Base-by-base conservation (phyloP, 2,888 invertebrate species). In the Furcula furcula region DNA sequence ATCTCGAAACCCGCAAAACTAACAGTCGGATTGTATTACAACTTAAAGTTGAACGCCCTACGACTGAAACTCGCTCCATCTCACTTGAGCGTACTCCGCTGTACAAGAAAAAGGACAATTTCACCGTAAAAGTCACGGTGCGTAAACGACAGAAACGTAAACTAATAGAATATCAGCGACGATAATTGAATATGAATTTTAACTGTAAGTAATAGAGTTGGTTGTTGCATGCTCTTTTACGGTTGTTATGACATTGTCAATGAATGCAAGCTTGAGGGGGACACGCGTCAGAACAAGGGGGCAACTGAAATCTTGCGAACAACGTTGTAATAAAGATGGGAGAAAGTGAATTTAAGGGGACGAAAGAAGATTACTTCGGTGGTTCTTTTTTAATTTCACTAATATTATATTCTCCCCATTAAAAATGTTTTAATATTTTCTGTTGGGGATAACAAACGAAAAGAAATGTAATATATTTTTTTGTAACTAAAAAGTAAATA, bases 331-430 rank as follows among this genome's bases (percentile, higher is more conserved):
- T 91, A 91, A 91, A 91, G 90, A 90, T 88, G 81, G 82, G 86
- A 90, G 90, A 90, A 90, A 91, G 91, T 91, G 91, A 91, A 91
- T 90, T 90, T 90, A 90, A 90, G 85, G 84, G 86, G 79, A 83
- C 79, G 79, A 85, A 86, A 88, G 85, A 66, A 85, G 85, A 86
- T 87, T 87, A 87, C 71, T 76, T 65, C 65, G 67, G 75, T 72
- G 79, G 81, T 79, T 78, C 78, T 76, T 86, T 82, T 84, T 87
- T 86, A 87, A 87, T 87, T 87, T 85, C 67, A 72, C 81, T 80
- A 80, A 84, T 81, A 83, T 79, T 75, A 74, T 70, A 79, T 72
- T 71, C 60, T 54, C 53, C 49, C 42, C 50, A 53, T 53, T 46
- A 50, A 43, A 29, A 40, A 50, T 35, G 38, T 53, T 55, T 51